Evolutionary conservation across 2,113 vertebrate genomes (phyloP).

Genomic region (Castor canadensis): DNA sequence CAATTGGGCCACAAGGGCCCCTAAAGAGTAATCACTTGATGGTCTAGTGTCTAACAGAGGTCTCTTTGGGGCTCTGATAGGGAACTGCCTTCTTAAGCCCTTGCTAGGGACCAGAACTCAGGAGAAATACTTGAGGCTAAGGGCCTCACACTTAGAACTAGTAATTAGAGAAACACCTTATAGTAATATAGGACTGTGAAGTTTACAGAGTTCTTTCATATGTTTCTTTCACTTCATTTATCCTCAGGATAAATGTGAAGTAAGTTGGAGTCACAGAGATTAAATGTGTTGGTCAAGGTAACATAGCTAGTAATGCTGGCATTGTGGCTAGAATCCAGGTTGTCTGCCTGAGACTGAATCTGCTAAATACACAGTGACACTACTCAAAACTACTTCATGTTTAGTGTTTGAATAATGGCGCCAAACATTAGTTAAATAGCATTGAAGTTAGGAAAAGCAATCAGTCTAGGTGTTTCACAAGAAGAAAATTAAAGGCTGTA

Average conservation of each 20-base stretch:
- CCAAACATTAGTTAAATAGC: background rate
- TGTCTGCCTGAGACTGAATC: background rate
- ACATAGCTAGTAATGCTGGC: rapidly evolving
- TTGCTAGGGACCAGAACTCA: background rate
- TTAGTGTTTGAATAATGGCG: background rate
- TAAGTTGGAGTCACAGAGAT: background rate
- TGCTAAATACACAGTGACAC: background rate
- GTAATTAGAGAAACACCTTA: background rate
- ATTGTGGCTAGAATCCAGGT: background rate
- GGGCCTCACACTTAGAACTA: background rate
- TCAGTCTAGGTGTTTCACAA: background rate
- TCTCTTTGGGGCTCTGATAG: background rate
- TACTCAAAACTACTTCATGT: background rate
- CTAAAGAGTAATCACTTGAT: background rate
- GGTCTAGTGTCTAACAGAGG: background rate
- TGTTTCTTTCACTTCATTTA: background rate
- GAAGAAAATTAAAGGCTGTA: background rate
- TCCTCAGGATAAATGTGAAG: background rate
- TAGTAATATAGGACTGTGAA: background rate
- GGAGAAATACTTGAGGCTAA: background rate
- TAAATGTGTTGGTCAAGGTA: background rate
- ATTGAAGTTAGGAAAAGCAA: background rate
- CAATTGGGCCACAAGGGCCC: background rate
- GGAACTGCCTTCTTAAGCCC: background rate
- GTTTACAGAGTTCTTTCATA: background rate